Evolutionary conservation across 2,797 vertebrate species (phyloP).

Genomic region (Dendrocincla tyrannina): DNA sequence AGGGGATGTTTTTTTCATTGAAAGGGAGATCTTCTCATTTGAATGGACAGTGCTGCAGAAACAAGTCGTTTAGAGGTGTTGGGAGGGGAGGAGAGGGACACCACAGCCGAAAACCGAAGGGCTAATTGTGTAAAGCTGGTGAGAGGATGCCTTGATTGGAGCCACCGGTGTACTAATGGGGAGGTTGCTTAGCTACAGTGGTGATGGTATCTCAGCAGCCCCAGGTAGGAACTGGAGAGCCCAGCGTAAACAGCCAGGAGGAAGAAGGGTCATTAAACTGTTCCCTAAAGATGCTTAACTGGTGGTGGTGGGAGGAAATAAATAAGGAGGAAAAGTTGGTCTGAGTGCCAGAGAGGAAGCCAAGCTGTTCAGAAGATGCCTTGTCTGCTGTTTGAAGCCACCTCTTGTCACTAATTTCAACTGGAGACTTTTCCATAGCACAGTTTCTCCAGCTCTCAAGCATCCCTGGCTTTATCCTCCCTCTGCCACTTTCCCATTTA

Average conservation of each 20-base stretch:
- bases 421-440: background rate
- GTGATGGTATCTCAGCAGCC: background rate
- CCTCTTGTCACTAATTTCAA: background rate
- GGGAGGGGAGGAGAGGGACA: background rate
- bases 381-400: background rate
- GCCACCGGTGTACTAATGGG: conserved; percentile 26
- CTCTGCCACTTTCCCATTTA: background rate
- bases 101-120: background rate
- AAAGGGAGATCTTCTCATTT: background rate
- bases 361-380: background rate
- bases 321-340: conserved; percentile 32
- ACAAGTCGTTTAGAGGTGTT: background rate
- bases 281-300: conserved; percentile 47
- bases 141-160: background rate
- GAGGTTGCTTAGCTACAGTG: conserved; percentile 54
- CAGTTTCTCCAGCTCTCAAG: background rate
- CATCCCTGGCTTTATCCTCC: background rate
- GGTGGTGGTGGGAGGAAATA: conserved; percentile 35
- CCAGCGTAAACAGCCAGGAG: background rate
- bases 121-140: conserved; percentile 12
- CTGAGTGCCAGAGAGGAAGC: conserved; percentile 18
- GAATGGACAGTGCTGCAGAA: background rate
- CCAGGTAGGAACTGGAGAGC: conserved; percentile 23
- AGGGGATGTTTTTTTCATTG: background rate
- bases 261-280: conserved; percentile 55